These are phyloP conservation scores for Uropsilus gracilis DNA, from an alignment of 2,113 vertebrate species.

Conservation along the genomic window DNA sequence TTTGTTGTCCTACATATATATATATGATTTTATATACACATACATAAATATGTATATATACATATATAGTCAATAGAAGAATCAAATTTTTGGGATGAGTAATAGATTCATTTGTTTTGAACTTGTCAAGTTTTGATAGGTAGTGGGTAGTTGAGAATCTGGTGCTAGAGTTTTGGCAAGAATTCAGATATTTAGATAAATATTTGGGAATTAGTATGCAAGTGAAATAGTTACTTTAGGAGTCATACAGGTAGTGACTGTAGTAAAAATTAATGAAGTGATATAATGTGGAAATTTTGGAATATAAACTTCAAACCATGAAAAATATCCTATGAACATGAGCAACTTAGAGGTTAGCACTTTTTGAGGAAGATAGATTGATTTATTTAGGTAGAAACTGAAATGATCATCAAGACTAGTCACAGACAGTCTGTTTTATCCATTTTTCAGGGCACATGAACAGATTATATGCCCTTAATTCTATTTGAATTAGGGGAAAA, in stretches of 20 bases:
- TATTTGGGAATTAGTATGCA: background rate
- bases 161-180: background rate
- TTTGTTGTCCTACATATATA: too few relatives aligned
- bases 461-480: background rate
- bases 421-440: background rate
- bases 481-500: background rate
- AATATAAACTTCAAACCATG: constrained; percentile 1
- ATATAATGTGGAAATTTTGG: background rate
- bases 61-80: background rate
- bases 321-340: background rate
- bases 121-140: background rate
- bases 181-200: constrained; percentile 13
- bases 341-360: background rate
- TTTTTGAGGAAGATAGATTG: background rate
- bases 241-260: background rate
- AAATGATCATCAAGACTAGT: background rate
- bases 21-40: too few relatives aligned
- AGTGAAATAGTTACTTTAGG: background rate
- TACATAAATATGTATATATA: too few relatives aligned
- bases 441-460: background rate
- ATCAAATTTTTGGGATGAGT: background rate
- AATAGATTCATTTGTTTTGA: background rate
- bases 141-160: background rate
- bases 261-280: constrained; percentile 7
- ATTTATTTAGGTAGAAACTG: background rate